Percentiles rank a stretch among this genome's conserved stretches.
These are phyloP conservation scores for Acanthurus lineatus DNA, from an alignment of 2,797 vertebrate genomes.

Conservation along the genomic window DNA sequence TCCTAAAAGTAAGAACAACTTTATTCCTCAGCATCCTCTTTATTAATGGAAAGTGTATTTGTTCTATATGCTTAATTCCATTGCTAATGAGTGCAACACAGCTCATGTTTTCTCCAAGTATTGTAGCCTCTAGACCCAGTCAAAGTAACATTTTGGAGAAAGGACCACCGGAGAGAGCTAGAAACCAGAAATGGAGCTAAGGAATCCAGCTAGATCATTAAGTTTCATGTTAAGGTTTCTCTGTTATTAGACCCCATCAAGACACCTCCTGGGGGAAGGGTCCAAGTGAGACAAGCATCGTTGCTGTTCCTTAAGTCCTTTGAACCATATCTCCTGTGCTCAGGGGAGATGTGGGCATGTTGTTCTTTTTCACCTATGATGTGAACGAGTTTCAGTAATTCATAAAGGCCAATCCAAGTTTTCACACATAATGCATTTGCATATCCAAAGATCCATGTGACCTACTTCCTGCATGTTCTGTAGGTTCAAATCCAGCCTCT, in stretches of 20 bases:
- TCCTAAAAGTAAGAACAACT: constrained; percentile 39
- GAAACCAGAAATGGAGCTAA: constrained; percentile 47
- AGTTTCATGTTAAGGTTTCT: constrained; percentile 55
- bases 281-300: constrained; percentile 43
- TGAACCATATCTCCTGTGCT: constrained; percentile 37
- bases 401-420: constrained; percentile 46
- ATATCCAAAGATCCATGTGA: constrained; percentile 65
- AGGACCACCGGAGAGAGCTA: constrained; percentile 38
- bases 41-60: constrained; percentile 44
- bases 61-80: constrained; percentile 61
- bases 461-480: constrained; percentile 43
- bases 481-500: constrained; percentile 49
- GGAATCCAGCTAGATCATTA: constrained; percentile 49
- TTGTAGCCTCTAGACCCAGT: constrained; percentile 15
- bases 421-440: constrained; percentile 63
- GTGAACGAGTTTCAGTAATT: constrained; percentile 42
- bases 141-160: constrained; percentile 1
- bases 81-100: constrained; percentile 51
- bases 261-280: constrained; percentile 44
- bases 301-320: constrained; percentile 42
- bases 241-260: constrained; percentile 41
- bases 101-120: constrained; percentile 41
- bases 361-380: constrained; percentile 52
- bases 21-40: constrained; percentile 49
- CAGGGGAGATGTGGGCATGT: constrained; percentile 37